Evolutionary conservation across 2,888 invertebrate species (phyloP).

Genomic region (Drosophila limbata): DNA sequence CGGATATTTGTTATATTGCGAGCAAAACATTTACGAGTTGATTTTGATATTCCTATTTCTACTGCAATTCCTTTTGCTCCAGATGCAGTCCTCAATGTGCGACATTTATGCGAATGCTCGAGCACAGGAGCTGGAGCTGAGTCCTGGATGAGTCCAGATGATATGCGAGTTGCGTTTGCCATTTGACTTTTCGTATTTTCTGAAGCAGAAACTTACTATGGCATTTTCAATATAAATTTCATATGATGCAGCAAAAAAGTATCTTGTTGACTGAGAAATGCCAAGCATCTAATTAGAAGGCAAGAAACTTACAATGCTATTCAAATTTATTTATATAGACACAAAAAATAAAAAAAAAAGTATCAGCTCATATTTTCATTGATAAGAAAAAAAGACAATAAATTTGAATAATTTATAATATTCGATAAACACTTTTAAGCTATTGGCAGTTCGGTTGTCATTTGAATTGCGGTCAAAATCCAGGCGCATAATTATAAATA

Average conservation of each 20-base stretch:
- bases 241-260: constrained; percentile 12
- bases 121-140: constrained; percentile 2
- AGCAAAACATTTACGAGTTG: constrained; percentile 63
- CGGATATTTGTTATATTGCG: constrained; percentile 63
- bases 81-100: constrained; percentile 41
- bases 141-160: constrained; percentile 13
- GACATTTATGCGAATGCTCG: constrained; percentile 41
- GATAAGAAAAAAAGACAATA: constrained; percentile 13
- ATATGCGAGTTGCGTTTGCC: constrained; percentile 26
- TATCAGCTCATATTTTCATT: constrained; percentile 2
- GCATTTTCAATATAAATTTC: constrained; percentile 68
- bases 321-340: background rate
- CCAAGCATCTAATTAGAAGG: constrained; percentile 42
- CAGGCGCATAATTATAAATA: constrained; percentile 21
- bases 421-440: constrained; percentile 21
- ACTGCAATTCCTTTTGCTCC: constrained; percentile 38
- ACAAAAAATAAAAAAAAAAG: background rate
- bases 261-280: constrained; percentile 2
- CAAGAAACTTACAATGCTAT: background rate
- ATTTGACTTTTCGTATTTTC: constrained; percentile 60
- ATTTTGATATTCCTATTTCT: constrained; percentile 52
- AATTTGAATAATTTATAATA: constrained; percentile 14
- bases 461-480: constrained; percentile 12
- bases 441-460: constrained; percentile 41
- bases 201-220: constrained; percentile 69